Base-by-base conservation (phyloP, 2,888 invertebrate genomes). In the Alcis repandata region DNA sequence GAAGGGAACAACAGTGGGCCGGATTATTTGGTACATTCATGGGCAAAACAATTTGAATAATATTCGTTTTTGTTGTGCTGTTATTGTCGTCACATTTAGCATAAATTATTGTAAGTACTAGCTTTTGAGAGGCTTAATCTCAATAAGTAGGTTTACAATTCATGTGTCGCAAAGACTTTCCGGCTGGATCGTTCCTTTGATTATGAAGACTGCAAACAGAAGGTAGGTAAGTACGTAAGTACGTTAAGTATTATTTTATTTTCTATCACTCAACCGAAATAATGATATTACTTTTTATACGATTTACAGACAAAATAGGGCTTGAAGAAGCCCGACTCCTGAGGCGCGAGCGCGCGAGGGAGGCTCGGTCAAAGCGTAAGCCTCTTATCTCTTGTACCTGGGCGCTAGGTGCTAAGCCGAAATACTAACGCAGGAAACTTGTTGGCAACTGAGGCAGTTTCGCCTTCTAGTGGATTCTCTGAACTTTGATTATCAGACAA, bases 371-470 rank as follows among this genome's bases (percentile, higher is more conserved):
- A 38, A 13, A 53, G 36, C 53, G 48, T 65, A 65, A 65, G 65
- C 65, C 22, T 56, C 59, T 64, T 64, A 64, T 4, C 48, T 33
- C 53, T 49, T 54, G 48, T 59, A 56, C 43, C 56, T 48, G 36
- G 57, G 33, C 22, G 41, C 64, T 49, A 68, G 61, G 63, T 64
- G 67, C 57, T 68, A 64, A 66, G 59, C 68, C 13, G 52, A 51
- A 57, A 59, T 36, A 59, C 48, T 40, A 38, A 22, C 19, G 54
- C n/a, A 38, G 49, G 20, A 56, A 43, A 32, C 13, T 53, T 48
- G 36, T 33, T 22, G 40, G 40, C 22, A 51, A 51, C 43, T 43
- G 15, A 41, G 40, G 33, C 19, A 19, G 15, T 19, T 36, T 38
- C 38, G 22, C 15, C 20, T 22, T 46, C n/a, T 46, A n/a, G 46